Evolutionary conservation across 2,888 invertebrate genomes (phyloP).

Genomic region (Diarsia mendica): DNA sequence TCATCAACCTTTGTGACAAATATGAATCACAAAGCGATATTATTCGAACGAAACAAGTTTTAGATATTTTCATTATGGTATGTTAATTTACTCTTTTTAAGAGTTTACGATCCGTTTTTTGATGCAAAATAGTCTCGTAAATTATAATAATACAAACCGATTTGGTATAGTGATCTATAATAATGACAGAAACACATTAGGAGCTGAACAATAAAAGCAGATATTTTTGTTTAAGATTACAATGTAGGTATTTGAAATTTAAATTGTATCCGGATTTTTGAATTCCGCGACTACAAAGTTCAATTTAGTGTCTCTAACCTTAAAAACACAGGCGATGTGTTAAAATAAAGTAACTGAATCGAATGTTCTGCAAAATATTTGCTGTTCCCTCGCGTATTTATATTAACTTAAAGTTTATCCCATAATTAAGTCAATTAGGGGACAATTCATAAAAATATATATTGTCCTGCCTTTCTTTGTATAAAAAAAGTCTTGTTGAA

Average conservation of each 20-base stretch:
- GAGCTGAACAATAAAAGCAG: slow-evolving; percentile 21
- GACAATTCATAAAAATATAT: no score
- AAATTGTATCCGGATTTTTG: no score
- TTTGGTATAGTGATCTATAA: slow-evolving; percentile 41
- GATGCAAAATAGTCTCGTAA: slow-evolving; percentile 53
- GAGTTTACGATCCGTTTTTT: slow-evolving; percentile 49
- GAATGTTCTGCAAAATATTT: not conserved
- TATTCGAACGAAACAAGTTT: slow-evolving; percentile 53
- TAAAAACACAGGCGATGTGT: not conserved
- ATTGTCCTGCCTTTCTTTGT: not conserved
- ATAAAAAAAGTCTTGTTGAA: not conserved
- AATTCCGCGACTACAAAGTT: slow-evolving; percentile 6
- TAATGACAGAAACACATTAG: slow-evolving; percentile 29
- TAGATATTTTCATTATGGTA: slow-evolving; percentile 58
- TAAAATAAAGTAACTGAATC: not conserved
- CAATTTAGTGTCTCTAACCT: not conserved
- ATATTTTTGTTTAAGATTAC: slow-evolving; percentile 18
- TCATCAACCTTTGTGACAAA: slow-evolving; percentile 53
- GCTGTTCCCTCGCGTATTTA: no score
- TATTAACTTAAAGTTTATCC: no score
- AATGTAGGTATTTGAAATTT: not conserved
- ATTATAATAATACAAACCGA: slow-evolving; percentile 44
- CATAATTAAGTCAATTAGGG: no score
- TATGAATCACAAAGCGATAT: slow-evolving; percentile 51
- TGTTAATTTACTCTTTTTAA: slow-evolving; percentile 52